Base-by-base conservation (phyloP, 2,113 vertebrate genomes). In the Gnathonemus echidnorhynchus region DNA sequence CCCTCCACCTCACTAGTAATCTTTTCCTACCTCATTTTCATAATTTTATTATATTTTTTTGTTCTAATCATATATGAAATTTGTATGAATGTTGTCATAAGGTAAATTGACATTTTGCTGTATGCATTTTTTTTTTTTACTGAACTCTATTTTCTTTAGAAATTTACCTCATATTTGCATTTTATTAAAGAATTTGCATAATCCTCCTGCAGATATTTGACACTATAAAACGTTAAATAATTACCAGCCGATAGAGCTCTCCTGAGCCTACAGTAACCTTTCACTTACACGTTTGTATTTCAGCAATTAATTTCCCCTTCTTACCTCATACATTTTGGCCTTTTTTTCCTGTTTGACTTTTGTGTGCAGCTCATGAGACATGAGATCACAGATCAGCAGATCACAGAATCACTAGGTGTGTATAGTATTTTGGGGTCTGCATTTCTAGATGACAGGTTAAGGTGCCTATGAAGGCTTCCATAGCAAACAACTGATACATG, bases 21-120 rank as follows among this genome's bases (percentile, higher is more conserved):
- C 19, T 88, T 17, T 58, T 88, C 58, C 88, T 88, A 88, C 88
- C 88, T 88, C 88, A 46, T 88, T 70, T 58, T 88, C 39, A 45
- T 45, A 56, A 24, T 88, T 39, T 66, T 58, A 21, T 27, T 10
- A 17, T 45, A 31, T 52, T 53, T 35, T 50, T 52, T 31, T 52
- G 3, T 35, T 52, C 10, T 52, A 27, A 24, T 19, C 86, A 50
- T 87, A 10, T 87, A 27, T 52, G 49, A 53, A 53, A 87, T 53
- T 86, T 86, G 24, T 87, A 31, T 50, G 49, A 87, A 87, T n/a
- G 86, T n/a, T 86, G 84, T 50, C 84, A 15, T n/a, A 50, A 45
- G 31, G 42, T 19, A 45, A 45, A 31, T 21, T 83, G 5, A 45
- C 77, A 45, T 83, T 48, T n/a, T 85, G 24, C 83, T 48, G 83